These are phyloP conservation scores for Telenomus remus DNA, from an alignment of 1,140 invertebrate genomes.

Conservation along the genomic window DNA sequence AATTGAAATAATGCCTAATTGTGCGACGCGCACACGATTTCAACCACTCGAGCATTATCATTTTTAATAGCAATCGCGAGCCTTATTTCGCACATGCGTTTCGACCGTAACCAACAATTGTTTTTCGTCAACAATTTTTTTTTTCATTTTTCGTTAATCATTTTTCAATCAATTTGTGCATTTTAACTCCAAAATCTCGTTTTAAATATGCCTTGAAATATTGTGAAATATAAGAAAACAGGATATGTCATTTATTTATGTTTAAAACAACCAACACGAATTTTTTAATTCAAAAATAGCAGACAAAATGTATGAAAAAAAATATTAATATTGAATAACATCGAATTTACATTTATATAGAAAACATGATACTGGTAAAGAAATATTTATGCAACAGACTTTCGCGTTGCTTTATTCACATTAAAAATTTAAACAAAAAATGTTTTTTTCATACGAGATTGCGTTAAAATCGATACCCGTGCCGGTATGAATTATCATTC, in stretches of 20 bases:
- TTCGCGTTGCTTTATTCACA: constrained; percentile 28
- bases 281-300: constrained; percentile 35
- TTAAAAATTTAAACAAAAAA: constrained; percentile 38
- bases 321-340: constrained; percentile 49
- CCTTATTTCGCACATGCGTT: neutral
- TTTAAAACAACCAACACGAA: constrained; percentile 11
- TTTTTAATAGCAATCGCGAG: constrained; percentile 35
- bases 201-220: too few species aligned
- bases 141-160: too few species aligned
- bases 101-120: too few species aligned
- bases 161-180: too few species aligned
- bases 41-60: constrained; percentile 33
- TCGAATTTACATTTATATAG: constrained; percentile 44
- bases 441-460: constrained; percentile 42
- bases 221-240: too few species aligned
- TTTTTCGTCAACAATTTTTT: too few species aligned
- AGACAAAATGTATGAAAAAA: constrained; percentile 30
- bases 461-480: constrained; percentile 27
- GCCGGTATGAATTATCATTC: constrained; percentile 27
- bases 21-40: constrained; percentile 40
- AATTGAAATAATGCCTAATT: constrained; percentile 54
- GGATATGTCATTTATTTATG: neutral
- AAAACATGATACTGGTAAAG: constrained; percentile 33
- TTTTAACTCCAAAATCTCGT: too few species aligned
- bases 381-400: constrained; percentile 40